Percentiles rank a stretch among this genome's conserved stretches.
Evolutionary conservation across 2,888 invertebrate genomes (phyloP).

Genomic region (Bedellia somnulentella): DNA sequence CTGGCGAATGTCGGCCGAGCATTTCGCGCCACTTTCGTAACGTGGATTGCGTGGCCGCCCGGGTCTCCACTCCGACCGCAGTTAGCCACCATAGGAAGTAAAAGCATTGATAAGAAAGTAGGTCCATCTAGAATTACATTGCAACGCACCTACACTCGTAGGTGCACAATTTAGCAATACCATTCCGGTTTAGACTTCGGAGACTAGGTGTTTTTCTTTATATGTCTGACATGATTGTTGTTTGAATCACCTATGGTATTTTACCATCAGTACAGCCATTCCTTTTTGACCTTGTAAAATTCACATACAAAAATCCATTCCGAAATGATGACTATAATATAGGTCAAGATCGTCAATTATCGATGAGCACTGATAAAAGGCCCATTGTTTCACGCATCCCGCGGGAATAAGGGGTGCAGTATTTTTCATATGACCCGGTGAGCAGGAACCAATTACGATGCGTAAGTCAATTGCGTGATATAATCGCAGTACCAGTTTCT

Average conservation of each 20-base stretch:
- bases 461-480: constrained; percentile 33
- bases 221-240: too few relatives aligned
- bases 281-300: too few relatives aligned
- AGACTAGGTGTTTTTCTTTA: too few relatives aligned
- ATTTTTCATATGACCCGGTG: constrained; percentile 19
- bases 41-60: constrained; percentile 40
- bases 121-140: constrained; percentile 59
- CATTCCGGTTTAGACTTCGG: too few relatives aligned
- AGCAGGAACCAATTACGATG: constrained; percentile 34
- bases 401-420: not conserved
- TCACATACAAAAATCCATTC: too few relatives aligned
- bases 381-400: too few relatives aligned
- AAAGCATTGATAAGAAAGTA: constrained; percentile 63
- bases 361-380: too few relatives aligned
- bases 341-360: too few relatives aligned
- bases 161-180: too few relatives aligned
- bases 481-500: not conserved
- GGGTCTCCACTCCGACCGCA: constrained; percentile 50
- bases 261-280: too few relatives aligned
- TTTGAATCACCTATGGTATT: too few relatives aligned
- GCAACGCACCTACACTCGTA: constrained; percentile 55
- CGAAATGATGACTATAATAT: constrained; percentile 27
- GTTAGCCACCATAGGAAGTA: constrained; percentile 58
- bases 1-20: constrained; percentile 57
- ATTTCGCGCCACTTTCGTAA: constrained; percentile 62